Evolutionary conservation across 2,888 invertebrate species (phyloP).

Genomic region (Tricholauxania praeusta): DNA sequence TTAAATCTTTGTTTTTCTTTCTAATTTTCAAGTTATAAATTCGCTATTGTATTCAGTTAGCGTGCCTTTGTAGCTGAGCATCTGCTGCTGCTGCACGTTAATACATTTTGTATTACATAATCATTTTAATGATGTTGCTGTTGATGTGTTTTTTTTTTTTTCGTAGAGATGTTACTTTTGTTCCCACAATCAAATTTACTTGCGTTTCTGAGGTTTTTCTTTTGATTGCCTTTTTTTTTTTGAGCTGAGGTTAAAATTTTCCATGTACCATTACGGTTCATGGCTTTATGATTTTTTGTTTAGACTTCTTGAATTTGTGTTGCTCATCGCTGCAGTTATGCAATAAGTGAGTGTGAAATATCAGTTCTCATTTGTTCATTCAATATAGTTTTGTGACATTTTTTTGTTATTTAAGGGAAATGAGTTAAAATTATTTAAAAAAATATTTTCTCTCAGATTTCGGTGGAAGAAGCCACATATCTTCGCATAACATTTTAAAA

Average conservation of each 20-base stretch:
- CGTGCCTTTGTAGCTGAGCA: neutral
- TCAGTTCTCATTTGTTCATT: neutral
- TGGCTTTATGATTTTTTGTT: no score
- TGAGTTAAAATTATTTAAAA: no score
- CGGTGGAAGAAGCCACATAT: no score
- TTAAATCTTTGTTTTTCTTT: constrained; percentile 13
- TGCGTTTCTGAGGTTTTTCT: neutral
- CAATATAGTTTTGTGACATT: constrained; percentile 10
- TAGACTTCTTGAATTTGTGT: no score
- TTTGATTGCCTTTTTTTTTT: no score
- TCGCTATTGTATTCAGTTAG: constrained; percentile 6
- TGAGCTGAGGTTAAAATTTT: neutral
- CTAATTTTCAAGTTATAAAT: constrained; percentile 9
- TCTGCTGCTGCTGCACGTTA: constrained; percentile 2
- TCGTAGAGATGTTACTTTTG: constrained; percentile 8
- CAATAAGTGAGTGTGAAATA: constrained; percentile 21
- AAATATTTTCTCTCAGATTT: no score
- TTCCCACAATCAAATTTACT: constrained; percentile 17
- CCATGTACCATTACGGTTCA: no score
- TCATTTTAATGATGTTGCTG: constrained; percentile 36
- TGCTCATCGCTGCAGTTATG: neutral
- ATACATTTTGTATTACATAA: constrained; percentile 37
- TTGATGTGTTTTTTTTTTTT: neutral
- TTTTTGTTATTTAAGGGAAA: neutral
- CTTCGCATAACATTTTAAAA: no score